Evolutionary conservation across 2,797 vertebrate species (phyloP), one percentile per base, ranked within the genome.

Genomic region (Steatocranus sp.): DNA sequence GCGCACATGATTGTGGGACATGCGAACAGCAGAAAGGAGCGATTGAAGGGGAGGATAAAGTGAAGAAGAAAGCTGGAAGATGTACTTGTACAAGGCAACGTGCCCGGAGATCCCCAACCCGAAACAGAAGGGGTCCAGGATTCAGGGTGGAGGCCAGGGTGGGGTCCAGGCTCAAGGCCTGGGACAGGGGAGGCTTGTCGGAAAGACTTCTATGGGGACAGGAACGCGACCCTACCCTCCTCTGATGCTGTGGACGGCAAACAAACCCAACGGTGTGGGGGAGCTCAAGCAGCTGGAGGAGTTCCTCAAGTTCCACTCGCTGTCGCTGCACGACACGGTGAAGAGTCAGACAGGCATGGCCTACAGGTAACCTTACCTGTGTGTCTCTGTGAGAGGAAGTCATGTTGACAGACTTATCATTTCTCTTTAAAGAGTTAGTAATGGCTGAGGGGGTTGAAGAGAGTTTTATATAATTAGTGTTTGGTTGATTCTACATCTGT

Each of bases 11-110:
- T 84, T 75, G 86, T 83, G 91, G 88, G 88, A 92, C 87, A 80
- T 75, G 83, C 70, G 54, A 86, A 82, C 54, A 89, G 90, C 76
- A 82, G 82, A 90, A 84, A 76, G 85, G 86, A 91, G 84, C 85
- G 91, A 73, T 79, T 91, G 75, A 92, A 90, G 80, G 90, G 88
- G 73, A 87, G 89, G 80, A 86, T 84, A 86, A 91, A 93, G 91
- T 90, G 87, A 90, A 75, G 53, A 56, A 20, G 66, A 61, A 8
- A 75, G 75, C 20, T 11, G 53, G 58, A 91, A 88, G 82, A 98
- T 99, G 97, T 97, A 98, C 87, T 88, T 98, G 38, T 98, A 97
- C 92, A 98, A 98, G 89, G 94, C 97, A 1, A 80, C 96, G 2
- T 98, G 97, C 5, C 84, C 96, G 0, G 96, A 97, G 1, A 96